Evolutionary conservation across 2,797 vertebrate genomes (phyloP), one percentile per base, ranked within the genome.

Genomic region (Eptatretus atami): DNA sequence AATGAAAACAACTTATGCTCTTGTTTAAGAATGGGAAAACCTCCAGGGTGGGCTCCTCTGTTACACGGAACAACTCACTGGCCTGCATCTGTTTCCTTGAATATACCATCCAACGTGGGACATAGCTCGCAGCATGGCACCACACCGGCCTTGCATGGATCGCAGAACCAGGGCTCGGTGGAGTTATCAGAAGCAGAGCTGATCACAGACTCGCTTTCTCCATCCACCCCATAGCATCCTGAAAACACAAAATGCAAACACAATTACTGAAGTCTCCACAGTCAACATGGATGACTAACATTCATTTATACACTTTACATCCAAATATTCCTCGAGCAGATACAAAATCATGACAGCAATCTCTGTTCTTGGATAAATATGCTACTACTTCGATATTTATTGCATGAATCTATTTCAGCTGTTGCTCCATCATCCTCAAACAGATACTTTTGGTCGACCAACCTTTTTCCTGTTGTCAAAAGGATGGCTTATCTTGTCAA

Each of bases 141-240:
- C 67, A 93, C 84, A 12, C 92, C 92, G 63, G 92, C 94, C 73
- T 98, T 98, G 71, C 90, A 98, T 64, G 92, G 88, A 52, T 98
- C 92, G 57, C 92, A 98, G 74, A 98, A 98, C 92, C 92, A 98
- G 1, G 92, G 92, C 69, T 98, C 92, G 0, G 92, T 98, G 9
- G 92, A 98, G 67, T 98, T 96, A 76, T 98, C 92, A 3, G 92
- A 98, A 66, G 92, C 85, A 0, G 92, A 98, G 71, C 90, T 96
- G 87, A 98, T 98, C 70, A 98, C 95, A 6, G 87, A 95, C 72
- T 98, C 92, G 44, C 92, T 98, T 70, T 98, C 92, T 1, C 90
- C 92, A 65, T 96, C 90, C 52, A 98, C 92, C 15, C 92, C 92
- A 9, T 98, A 98, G 70, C 92, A 98, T 67, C 88, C 92, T 98